Evolutionary conservation across 2,113 vertebrate species (phyloP).

Genomic region (Heterochromis multidens): DNA sequence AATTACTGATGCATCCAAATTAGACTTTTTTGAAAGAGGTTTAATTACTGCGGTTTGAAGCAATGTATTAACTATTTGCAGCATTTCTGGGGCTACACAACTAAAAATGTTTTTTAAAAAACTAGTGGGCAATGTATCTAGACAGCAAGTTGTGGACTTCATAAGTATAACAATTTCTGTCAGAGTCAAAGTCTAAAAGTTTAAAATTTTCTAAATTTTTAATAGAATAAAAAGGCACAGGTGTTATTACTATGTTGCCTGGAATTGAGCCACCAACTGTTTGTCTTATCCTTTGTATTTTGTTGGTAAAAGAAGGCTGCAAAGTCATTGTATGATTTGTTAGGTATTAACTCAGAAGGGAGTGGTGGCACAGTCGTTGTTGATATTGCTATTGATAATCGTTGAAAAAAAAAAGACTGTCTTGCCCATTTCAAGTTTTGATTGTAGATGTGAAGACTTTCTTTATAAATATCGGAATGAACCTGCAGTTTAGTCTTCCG

Average conservation of each 20-base stretch:
- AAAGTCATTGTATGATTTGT: not conserved
- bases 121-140: not conserved
- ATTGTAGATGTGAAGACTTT: not conserved
- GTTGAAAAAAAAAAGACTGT: not conserved
- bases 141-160: not conserved
- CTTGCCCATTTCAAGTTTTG: not conserved
- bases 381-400: not conserved
- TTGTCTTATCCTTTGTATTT: not conserved
- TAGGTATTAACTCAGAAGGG: not conserved
- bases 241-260: not conserved
- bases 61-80: not conserved
- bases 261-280: not conserved
- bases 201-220: not conserved
- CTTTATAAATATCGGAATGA: not conserved
- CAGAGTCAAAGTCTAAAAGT: not conserved
- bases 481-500: accelerated
- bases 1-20: not conserved
- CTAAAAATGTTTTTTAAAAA: not conserved
- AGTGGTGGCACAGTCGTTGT: not conserved
- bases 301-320: not conserved
- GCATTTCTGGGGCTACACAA: not conserved
- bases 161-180: not conserved
- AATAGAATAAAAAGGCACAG: not conserved
- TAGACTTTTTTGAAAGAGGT: not conserved
- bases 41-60: not conserved